A percentile compares a stretch with the other conserved stretches of the same genome.
These are phyloP conservation scores for Ciconia nigra DNA, from an alignment of 2,797 vertebrate species.

Conservation along the genomic window DNA sequence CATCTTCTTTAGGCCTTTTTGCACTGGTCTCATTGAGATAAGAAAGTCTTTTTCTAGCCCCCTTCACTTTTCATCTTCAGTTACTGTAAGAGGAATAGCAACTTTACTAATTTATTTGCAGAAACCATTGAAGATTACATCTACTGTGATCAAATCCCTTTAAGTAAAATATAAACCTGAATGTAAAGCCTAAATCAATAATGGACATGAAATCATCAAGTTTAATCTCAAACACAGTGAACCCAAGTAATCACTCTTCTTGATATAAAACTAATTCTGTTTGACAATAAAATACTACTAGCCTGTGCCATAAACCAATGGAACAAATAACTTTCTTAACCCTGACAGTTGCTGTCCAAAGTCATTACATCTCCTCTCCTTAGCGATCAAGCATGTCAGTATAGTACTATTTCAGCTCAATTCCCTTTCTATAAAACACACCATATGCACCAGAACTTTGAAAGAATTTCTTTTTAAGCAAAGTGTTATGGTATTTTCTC, in stretches of 20 bases:
- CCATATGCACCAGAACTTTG: not conserved
- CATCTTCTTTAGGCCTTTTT: not conserved
- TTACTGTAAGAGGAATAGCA: not conserved
- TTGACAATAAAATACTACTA: conserved; percentile 65
- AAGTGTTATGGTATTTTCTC: not conserved
- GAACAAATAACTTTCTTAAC: conserved; percentile 65
- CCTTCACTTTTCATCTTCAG: not conserved
- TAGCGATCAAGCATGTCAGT: not conserved
- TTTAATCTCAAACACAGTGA: conserved; percentile 63
- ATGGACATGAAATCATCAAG: conserved; percentile 66
- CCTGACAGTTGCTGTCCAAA: conserved; percentile 54
- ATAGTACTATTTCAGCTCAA: not conserved
- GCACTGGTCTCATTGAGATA: not conserved
- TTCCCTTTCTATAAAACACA: not conserved
- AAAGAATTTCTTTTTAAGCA: not conserved
- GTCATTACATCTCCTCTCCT: conserved; percentile 39
- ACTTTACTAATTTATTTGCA: conserved; percentile 56
- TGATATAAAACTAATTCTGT: conserved; percentile 69
- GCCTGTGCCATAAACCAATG: conserved; percentile 52
- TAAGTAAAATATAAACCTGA: conserved; percentile 66
- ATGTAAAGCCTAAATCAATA: conserved; percentile 68
- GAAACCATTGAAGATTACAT: conserved; percentile 41
- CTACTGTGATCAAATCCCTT: conserved; percentile 54
- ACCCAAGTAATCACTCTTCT: conserved; percentile 60
- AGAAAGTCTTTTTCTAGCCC: not conserved